Evolutionary conservation across 2,797 vertebrate genomes (phyloP).

Genomic region (Lepilemur ruficaudatus): DNA sequence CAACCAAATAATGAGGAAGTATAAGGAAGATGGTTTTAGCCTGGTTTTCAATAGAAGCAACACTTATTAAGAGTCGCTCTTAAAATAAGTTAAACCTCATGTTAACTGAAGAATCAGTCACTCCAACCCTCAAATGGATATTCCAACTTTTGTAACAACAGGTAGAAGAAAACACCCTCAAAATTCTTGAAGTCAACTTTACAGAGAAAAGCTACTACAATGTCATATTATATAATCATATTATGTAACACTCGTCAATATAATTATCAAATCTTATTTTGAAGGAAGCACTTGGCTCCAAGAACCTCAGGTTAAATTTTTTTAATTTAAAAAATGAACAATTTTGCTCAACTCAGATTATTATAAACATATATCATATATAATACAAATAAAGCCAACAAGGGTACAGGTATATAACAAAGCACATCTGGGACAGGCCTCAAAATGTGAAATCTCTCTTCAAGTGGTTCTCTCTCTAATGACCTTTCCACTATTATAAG

Average conservation of each 20-base stretch:
- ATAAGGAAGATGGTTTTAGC: not conserved
- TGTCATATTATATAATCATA: not conserved
- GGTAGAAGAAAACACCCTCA: not conserved
- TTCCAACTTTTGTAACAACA: not conserved
- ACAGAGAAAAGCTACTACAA: not conserved
- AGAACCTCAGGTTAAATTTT: not conserved
- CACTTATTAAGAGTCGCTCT: not conserved
- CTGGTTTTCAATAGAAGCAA: slow-evolving; percentile 10
- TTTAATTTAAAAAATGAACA: not conserved
- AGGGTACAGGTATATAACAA: not conserved
- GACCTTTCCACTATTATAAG: not conserved
- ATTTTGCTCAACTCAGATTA: not conserved
- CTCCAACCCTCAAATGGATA: not conserved
- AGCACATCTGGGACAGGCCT: not conserved
- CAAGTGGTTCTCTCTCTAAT: not conserved
- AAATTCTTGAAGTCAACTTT: not conserved
- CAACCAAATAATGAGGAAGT: slow-evolving; percentile 38
- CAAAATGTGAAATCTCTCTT: not conserved
- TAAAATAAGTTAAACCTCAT: not conserved
- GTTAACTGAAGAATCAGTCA: not conserved
- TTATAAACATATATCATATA: not conserved
- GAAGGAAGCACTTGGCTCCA: not conserved
- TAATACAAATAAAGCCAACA: not conserved
- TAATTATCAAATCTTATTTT: not conserved
- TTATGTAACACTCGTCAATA: not conserved